Evolutionary conservation across 2,797 vertebrate genomes (phyloP), one percentile per base, ranked within the genome.

Genomic region (Hypotaenidia okinawae): DNA sequence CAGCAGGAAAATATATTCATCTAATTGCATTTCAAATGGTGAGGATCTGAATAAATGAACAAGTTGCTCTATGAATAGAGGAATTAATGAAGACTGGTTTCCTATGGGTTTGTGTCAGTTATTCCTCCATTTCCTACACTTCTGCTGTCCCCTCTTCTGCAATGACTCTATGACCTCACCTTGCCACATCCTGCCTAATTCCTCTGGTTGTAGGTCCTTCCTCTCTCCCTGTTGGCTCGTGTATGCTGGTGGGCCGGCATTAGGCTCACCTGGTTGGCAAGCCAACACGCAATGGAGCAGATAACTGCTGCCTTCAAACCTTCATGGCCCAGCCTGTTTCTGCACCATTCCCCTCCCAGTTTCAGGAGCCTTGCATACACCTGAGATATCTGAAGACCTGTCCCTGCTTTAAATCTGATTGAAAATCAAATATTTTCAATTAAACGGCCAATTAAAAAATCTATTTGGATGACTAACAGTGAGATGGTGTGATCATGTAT

Each of bases 21-120:
- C 43, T 75, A 89, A 88, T 81, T 89, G 79, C 73, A 91, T 90
- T 95, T 79, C 66, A 90, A 32, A 92, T 28, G 6, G 8, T 10
- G 14, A 95, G 63, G 52, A 74, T 69, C 58, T 82, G 59, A 83
- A 93, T 84, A 94, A 94, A 95, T 17, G 17, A 90, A 82, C 12
- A 27, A 82, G 30, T 45, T 66, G 7, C 61, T 82, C 43, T 73
- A 41, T 11, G n/a, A 92, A 70, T 6, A 79, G n/a, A 88, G 12
- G 19, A 87, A 87, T 32, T 59, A 73, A 69, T 21, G 55, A 91
- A 84, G 25, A 57, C n/a, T 57, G 14, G 16, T 73, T 86, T 86
- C 54, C 43, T 28, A 12, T 24, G 45, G 25, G 49, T 75, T 90
- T 87, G 45, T 23, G 23, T 41, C 37, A 66, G 22, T 3, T 47